Evolutionary conservation across 2,113 vertebrate genomes (phyloP).

Genomic region (Aptenodytes forsteri): DNA sequence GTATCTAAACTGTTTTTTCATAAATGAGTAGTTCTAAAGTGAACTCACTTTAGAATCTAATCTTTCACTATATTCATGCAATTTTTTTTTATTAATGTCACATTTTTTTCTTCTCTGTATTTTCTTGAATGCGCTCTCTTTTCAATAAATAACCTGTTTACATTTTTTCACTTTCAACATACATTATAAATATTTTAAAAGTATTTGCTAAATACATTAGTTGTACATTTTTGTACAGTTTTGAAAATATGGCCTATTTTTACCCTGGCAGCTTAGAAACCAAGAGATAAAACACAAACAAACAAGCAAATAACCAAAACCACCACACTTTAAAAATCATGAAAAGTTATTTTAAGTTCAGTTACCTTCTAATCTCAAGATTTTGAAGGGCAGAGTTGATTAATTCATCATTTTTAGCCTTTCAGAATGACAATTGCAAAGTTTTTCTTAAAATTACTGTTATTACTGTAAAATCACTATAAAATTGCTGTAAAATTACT

Average conservation of each 20-base stretch:
- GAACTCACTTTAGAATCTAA: not conserved
- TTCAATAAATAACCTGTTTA: not conserved
- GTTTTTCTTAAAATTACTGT: not conserved
- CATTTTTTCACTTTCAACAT: not conserved
- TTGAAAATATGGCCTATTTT: not conserved
- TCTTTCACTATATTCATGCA: fast-evolving
- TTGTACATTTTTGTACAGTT: not conserved
- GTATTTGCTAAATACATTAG: not conserved
- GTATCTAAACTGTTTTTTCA: not conserved
- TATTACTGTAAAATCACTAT: not conserved
- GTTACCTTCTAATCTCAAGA: not conserved
- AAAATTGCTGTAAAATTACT: not conserved
- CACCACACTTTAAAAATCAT: fast-evolving
- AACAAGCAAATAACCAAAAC: not conserved
- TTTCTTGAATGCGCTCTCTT: not conserved
- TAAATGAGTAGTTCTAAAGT: not conserved
- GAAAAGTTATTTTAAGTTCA: not conserved
- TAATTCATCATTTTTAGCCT: not conserved
- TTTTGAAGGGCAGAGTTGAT: not conserved
- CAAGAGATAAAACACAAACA: not conserved
- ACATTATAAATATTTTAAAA: not conserved
- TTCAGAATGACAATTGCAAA: not conserved
- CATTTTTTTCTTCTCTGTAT: not conserved
- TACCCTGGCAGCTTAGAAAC: not conserved
- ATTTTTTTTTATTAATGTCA: not conserved